These are phyloP conservation scores for Epinotia brunnichana DNA, from an alignment of 2,888 invertebrate species.

Conservation along the genomic window DNA sequence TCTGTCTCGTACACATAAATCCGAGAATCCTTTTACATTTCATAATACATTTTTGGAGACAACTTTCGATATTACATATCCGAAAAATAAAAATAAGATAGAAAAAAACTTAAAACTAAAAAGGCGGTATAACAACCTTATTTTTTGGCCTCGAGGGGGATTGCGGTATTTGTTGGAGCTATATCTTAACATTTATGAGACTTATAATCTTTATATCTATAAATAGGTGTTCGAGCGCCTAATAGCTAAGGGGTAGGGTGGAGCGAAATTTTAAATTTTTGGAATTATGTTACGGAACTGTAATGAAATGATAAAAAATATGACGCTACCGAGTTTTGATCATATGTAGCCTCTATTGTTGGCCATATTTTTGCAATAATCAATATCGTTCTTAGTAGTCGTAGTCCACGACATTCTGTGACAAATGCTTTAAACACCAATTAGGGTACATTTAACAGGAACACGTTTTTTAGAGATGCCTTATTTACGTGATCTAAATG, in stretches of 20 bases:
- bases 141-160: slow-evolving; percentile 63
- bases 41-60: slow-evolving; percentile 13
- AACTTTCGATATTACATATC: slow-evolving; percentile 40
- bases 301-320: too few species aligned
- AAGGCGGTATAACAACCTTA: slow-evolving; percentile 66
- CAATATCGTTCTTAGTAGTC: too few species aligned
- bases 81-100: slow-evolving; percentile 44
- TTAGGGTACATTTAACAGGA: too few species aligned
- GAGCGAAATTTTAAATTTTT: too few species aligned
- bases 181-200: slow-evolving; percentile 19
- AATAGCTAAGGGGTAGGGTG: slow-evolving; percentile 10
- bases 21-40: slow-evolving; percentile 9
- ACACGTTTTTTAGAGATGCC: too few species aligned
- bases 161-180: slow-evolving; percentile 47
- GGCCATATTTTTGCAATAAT: too few species aligned
- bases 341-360: too few species aligned
- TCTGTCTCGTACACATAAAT: neutral
- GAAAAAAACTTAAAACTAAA: slow-evolving; percentile 61
- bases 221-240: slow-evolving; percentile 34
- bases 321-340: too few species aligned
- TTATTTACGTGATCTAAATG: too few species aligned
- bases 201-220: slow-evolving; percentile 23
- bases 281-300: too few species aligned
- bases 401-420: too few species aligned
- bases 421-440: too few species aligned